Evolutionary conservation across 2,113 vertebrate genomes (phyloP), one percentile per base, ranked within the genome.

Genomic region (Neomonachus schauinslandi): DNA sequence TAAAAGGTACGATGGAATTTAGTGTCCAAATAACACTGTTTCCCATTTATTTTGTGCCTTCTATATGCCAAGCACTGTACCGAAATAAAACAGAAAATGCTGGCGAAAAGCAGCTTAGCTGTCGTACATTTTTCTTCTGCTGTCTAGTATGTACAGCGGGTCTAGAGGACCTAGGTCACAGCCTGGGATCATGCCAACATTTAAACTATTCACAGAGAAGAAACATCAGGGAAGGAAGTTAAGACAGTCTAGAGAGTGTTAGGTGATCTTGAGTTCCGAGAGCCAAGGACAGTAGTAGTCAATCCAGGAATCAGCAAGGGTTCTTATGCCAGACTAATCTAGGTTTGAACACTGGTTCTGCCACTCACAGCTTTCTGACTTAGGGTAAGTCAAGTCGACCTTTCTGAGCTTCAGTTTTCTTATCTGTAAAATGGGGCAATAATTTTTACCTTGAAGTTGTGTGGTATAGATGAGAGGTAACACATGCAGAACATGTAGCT

Each of bases 41-140:
- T 95, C 92, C 65, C 67, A 89, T 67, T 71, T 80, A 87, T 83
- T 86, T 76, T 84, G 49, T 55, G 51, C 22, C 74, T 94, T 94
- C 55, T 59, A 61, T 61, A 92, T 49, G 9, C 33, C 33, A 81
- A 92, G 61, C 22, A 93, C 42, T 85, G 67, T 95, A 42, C 16
- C 57, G 67, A 94, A 96, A 74, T 63, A 94, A 95, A 87, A 92
- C 46, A 74, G 65, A 94, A 90, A 83, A 51, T 84, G n/a, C 74
- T 88, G 19, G 39, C 89, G 26, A 72, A 89, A 59, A 84, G 87
- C 91, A n/a, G 74, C 7, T 16, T 77, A 16, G 13, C 14, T 80
- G 26, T 74, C 57, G 6, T 18, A 49, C 5, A 55, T 59, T 55
- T 84, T 81, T 89, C 16, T 63, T 89, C 72, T 72, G 31, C 51